phyloP scores from a whole-genome alignment of 2,797 vertebrate species.

The Notoglanidium macrostoma region DNA sequence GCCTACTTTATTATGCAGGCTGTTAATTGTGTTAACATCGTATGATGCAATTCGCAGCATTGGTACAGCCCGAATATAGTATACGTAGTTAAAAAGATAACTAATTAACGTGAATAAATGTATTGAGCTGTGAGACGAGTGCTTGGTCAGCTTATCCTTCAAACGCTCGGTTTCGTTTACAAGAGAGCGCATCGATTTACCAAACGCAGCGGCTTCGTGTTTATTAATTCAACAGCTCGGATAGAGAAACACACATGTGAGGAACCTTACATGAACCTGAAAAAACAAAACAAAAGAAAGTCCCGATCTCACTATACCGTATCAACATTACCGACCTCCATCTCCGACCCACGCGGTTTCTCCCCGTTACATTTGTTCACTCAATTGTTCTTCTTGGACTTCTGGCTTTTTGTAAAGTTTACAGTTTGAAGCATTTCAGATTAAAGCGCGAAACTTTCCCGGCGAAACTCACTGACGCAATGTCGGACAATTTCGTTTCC shows the following conservation, averaged over 20 bases:
- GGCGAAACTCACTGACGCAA: not conserved
- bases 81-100: not conserved
- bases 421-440: not conserved
- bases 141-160: not conserved
- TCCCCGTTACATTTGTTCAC: not conserved
- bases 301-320: no score
- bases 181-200: not conserved
- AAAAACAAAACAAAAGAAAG: no score
- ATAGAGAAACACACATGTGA: no score
- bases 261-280: no score
- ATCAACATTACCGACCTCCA: not conserved
- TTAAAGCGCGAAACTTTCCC: not conserved
- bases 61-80: not conserved
- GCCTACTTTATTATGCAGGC: not conserved
- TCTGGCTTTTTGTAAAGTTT: not conserved
- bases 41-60: not conserved
- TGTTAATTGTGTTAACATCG: not conserved
- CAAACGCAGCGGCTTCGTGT: not conserved
- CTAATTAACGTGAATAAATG: not conserved
- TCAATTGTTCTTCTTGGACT: not conserved
- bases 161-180: not conserved
- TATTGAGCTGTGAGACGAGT: not conserved
- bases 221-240: no score
- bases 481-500: not conserved
- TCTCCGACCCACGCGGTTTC: not conserved